Evolutionary conservation across 2,888 invertebrate species (phyloP), one percentile per base, ranked within the genome.

Genomic region (Acanthoscelides obtectus): DNA sequence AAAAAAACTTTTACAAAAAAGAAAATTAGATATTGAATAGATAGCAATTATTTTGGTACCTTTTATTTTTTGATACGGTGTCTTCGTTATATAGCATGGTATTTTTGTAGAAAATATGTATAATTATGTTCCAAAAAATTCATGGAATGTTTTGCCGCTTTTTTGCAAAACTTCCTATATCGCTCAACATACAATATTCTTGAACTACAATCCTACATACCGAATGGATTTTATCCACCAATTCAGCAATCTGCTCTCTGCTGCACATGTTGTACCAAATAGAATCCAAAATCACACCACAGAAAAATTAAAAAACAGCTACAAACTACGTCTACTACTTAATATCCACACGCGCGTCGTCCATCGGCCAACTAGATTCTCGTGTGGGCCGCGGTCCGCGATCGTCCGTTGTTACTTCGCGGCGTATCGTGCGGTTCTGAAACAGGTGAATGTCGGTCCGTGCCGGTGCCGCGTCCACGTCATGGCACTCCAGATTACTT

Each of bases 151-250:
- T n/a, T n/a, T n/a, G n/a, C n/a, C n/a, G n/a, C n/a, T n/a, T n/a
- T n/a, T n/a, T n/a, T n/a, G n/a, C n/a, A n/a, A n/a, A n/a, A n/a
- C n/a, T n/a, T n/a, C n/a, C n/a, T n/a, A n/a, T n/a, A n/a, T n/a
- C n/a, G n/a, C n/a, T n/a, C n/a, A n/a, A n/a, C n/a, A n/a, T n/a
- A n/a, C n/a, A n/a, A n/a, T n/a, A n/a, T n/a, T n/a, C n/a, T n/a
- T n/a, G n/a, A n/a, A n/a, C n/a, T n/a, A n/a, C n/a, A 45, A 1
- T 4, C 20, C 6, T 22, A 90, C 91, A 88, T 86, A 92, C 92
- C 91, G 90, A 90, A 87, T 92, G 91, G 82, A 92, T 89, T 87
- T 92, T 92, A 84, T 91, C 91, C 87, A 92, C 89, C 82, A 92
- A 88, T 81, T 91, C 90, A 79, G 87, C 88, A 81, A 92, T 89